phyloP scores from a whole-genome alignment of 1,140 invertebrate species.

The Drosophila oshimai region DNA sequence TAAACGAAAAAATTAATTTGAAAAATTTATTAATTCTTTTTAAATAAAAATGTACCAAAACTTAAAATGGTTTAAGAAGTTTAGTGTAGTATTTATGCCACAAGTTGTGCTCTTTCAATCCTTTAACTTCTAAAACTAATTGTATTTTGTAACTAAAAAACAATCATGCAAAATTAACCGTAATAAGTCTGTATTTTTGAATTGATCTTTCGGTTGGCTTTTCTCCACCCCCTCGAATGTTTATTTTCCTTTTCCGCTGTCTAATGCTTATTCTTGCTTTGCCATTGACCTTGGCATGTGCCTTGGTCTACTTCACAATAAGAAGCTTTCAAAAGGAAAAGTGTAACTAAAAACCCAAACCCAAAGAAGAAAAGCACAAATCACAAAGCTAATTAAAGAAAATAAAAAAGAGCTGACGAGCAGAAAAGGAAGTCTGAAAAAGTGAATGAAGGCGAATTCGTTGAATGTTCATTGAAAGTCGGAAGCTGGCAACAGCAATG shows the following conservation, averaged over 20 bases:
- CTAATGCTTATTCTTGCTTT: conserved; percentile 4
- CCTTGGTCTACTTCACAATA: conserved; percentile 38
- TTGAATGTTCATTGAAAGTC: conserved; percentile 12
- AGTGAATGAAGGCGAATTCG: not conserved
- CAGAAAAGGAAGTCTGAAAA: not conserved
- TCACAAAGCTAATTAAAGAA: conserved; percentile 27
- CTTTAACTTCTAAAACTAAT: too few relatives aligned
- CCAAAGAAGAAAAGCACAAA: conserved; percentile 38
- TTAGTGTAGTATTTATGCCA: too few relatives aligned
- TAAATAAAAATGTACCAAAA: too few relatives aligned
- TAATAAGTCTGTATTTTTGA: too few relatives aligned
- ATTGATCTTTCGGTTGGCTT: too few relatives aligned
- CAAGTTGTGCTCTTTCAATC: too few relatives aligned
- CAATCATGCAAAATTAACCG: too few relatives aligned
- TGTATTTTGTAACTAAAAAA: too few relatives aligned
- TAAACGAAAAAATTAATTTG: too few relatives aligned
- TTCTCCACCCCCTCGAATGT: too few relatives aligned
- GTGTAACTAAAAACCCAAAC: conserved; percentile 49
- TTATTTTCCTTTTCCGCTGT: conserved; percentile 27
- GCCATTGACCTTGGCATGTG: conserved; percentile 64
- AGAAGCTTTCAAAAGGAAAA: conserved; percentile 53
- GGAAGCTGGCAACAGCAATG: conserved; percentile 15
- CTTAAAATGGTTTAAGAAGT: too few relatives aligned
- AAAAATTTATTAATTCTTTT: too few relatives aligned
- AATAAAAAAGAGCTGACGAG: not conserved